Evolutionary conservation across 2,113 vertebrate species (phyloP).

Genomic region (Nicator chloris): DNA sequence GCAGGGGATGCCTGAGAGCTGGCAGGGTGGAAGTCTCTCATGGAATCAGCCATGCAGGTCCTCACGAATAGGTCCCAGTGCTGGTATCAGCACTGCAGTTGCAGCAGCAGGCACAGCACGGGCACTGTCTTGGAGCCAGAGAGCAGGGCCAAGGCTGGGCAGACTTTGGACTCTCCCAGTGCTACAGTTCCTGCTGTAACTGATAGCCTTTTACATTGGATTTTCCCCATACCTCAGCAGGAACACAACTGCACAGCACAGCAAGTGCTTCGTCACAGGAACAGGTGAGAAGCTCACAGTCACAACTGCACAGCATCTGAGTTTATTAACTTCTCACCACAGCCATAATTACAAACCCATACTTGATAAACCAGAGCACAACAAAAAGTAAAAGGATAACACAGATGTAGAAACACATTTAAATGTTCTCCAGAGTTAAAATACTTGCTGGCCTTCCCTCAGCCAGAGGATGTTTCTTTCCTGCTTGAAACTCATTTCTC

Average conservation of each 20-base stretch:
- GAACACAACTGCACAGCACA: background rate
- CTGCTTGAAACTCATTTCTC: background rate
- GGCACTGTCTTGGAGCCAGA: background rate
- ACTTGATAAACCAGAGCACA: background rate
- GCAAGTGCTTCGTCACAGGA: background rate
- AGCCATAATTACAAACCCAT: background rate
- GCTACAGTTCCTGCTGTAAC: background rate
- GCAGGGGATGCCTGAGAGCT: background rate
- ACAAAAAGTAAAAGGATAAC: background rate
- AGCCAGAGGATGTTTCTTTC: background rate
- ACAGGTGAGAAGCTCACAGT: background rate
- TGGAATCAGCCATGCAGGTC: rapidly evolving
- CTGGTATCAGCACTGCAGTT: rapidly evolving
- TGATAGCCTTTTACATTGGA: background rate
- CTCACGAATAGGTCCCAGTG: background rate
- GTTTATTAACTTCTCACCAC: background rate
- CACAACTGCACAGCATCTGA: background rate
- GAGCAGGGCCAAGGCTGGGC: background rate
- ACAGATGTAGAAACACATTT: background rate
- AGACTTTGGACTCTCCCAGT: background rate
- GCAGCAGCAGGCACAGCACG: background rate
- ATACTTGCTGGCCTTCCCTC: background rate
- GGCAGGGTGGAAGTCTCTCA: background rate
- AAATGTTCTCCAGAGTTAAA: background rate
- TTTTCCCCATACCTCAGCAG: background rate